Percentiles rank a stretch among this genome's conserved stretches.
These are phyloP conservation scores for Pseudorectes ferrugineus DNA, from an alignment of 2,113 vertebrate species.

Conservation along the genomic window DNA sequence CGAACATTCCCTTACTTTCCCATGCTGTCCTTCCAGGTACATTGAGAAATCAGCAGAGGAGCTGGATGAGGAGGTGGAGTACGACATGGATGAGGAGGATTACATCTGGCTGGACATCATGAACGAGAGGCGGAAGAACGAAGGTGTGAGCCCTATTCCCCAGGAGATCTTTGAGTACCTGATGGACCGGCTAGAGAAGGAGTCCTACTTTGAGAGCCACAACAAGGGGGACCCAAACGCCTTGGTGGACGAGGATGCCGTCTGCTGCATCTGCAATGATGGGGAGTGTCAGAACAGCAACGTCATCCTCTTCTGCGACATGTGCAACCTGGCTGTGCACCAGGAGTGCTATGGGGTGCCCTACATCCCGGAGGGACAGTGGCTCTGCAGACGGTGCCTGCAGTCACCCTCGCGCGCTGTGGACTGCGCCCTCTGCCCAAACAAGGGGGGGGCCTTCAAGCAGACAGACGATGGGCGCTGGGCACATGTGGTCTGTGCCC, in stretches of 20 bases:
- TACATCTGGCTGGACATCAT: slow-evolving; percentile 99
- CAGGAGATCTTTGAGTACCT: slow-evolving; percentile 98
- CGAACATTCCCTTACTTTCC: background rate
- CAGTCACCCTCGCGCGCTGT: slow-evolving; percentile 96
- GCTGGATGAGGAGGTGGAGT: slow-evolving; percentile 97
- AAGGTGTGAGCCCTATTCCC: slow-evolving; percentile 90
- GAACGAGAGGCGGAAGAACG: slow-evolving; percentile 91
- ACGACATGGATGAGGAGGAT: slow-evolving; percentile 98
- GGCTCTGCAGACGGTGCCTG: slow-evolving; percentile 96
- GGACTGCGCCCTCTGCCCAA: slow-evolving; percentile 97
- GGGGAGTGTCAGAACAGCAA: slow-evolving; percentile 99
- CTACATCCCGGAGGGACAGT: slow-evolving; percentile 98
- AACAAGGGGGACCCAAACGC: slow-evolving; percentile 96
- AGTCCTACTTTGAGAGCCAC: slow-evolving; percentile 98
- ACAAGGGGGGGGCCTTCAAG: slow-evolving; percentile 98
- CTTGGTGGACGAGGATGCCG: slow-evolving; percentile 93
- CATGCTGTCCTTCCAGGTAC: slow-evolving; percentile 74
- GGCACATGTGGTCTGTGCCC: slow-evolving; percentile 96
- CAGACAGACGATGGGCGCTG: slow-evolving; percentile 97
- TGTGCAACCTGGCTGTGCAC: slow-evolving; percentile 98
- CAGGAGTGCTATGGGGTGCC: slow-evolving; percentile 99
- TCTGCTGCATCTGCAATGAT: slow-evolving; percentile 97
- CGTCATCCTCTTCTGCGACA: slow-evolving; percentile 98
- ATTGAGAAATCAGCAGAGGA: slow-evolving; percentile 98
- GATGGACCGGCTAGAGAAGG: slow-evolving; percentile 97